These are phyloP conservation scores for Lasioglossum calceatum DNA, from an alignment of 2,888 invertebrate genomes.

Conservation along the genomic window DNA sequence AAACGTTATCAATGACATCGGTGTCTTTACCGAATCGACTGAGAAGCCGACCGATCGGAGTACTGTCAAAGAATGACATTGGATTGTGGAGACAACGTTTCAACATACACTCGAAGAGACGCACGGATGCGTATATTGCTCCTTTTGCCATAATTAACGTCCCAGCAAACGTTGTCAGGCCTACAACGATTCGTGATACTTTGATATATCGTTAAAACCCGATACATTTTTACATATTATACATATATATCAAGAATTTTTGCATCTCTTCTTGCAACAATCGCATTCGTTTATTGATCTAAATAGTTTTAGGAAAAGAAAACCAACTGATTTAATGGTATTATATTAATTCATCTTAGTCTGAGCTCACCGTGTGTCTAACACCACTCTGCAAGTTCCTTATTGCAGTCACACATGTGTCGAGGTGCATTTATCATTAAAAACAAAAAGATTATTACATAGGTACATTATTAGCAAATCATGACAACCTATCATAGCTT, in stretches of 20 bases:
- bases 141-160: constrained; percentile 87
- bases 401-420: constrained; percentile 66
- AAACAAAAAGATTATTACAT: constrained; percentile 26
- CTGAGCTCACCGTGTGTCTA: constrained; percentile 57
- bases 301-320: constrained; percentile 23
- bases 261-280: constrained; percentile 40
- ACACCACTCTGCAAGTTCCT: constrained; percentile 63
- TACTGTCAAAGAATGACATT: constrained; percentile 89
- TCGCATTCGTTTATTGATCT: constrained; percentile 23
- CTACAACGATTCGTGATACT: constrained; percentile 78
- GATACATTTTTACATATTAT: constrained; percentile 16
- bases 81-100: constrained; percentile 87
- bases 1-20: constrained; percentile 87
- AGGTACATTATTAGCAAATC: constrained; percentile 28
- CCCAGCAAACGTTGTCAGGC: constrained; percentile 86
- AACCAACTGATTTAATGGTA: constrained; percentile 37
- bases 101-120: constrained; percentile 87
- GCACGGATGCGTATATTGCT: constrained; percentile 86
- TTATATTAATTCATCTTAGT: constrained; percentile 36
- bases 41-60: constrained; percentile 89
- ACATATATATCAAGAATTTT: constrained; percentile 34
- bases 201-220: constrained; percentile 62
- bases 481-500: constrained; percentile 35
- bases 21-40: constrained; percentile 90
- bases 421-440: constrained; percentile 51